Evolutionary conservation across 2,797 vertebrate genomes (phyloP).

Genomic region (Leuciscus waleckii): DNA sequence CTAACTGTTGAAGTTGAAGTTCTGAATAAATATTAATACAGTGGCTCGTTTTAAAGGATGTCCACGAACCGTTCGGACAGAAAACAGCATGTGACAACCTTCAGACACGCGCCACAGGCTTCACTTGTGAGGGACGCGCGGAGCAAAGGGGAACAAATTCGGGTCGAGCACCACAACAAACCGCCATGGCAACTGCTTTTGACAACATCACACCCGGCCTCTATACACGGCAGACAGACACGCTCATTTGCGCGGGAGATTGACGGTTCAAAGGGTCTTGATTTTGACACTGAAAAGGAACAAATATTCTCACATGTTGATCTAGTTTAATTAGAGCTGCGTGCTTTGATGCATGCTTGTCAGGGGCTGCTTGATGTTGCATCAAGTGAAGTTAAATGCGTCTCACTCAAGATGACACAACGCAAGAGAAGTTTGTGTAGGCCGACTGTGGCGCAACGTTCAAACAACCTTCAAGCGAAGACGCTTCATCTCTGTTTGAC

Average conservation of each 20-base stretch:
- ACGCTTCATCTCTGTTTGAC: neutral
- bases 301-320: conserved; percentile 70
- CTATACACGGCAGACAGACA: conserved; percentile 74
- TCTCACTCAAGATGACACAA: conserved; percentile 66
- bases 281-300: conserved; percentile 71
- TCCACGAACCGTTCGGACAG: conserved; percentile 27
- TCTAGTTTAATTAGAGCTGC: conserved; percentile 73
- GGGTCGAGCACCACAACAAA: conserved; percentile 57
- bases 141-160: conserved; percentile 73
- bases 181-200: conserved; percentile 60
- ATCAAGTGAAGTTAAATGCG: conserved; percentile 73
- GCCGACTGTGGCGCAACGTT: neutral
- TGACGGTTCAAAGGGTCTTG: conserved; percentile 78
- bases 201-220: conserved; percentile 53
- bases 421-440: conserved; percentile 6
- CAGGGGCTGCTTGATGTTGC: conserved; percentile 58
- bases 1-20: neutral
- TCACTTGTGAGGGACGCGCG: conserved; percentile 25
- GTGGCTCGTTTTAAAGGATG: conserved; percentile 16
- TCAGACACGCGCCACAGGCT: conserved; percentile 46
- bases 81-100: conserved; percentile 51
- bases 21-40: conserved; percentile 4
- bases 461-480: conserved; percentile 7
- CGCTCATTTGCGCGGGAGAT: conserved; percentile 69
- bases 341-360: conserved; percentile 65